phyloP scores from a whole-genome alignment of 2,888 invertebrate species.

The Idaea straminata region DNA sequence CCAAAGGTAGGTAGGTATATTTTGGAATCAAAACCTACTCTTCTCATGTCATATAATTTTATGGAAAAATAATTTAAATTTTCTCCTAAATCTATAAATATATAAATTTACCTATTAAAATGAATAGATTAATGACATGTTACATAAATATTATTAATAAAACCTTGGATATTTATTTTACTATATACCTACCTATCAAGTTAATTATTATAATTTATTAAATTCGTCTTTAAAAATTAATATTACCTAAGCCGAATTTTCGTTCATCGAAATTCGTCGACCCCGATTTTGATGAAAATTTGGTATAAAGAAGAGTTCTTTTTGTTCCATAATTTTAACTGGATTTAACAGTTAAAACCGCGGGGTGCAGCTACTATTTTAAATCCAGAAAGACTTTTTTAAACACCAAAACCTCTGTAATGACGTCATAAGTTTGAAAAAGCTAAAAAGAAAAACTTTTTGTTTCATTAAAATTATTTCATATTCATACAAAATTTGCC shows the following conservation, averaged over 20 bases:
- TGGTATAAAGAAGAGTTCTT: background rate
- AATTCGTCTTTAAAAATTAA: background rate
- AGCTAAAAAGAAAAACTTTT: background rate
- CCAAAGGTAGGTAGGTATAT: background rate
- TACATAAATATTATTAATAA: background rate
- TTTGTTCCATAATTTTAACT: too few relatives aligned
- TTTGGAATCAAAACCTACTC: background rate
- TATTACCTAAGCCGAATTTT: background rate
- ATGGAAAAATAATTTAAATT: background rate
- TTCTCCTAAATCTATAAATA: background rate
- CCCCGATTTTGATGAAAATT: background rate
- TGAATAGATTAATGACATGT: background rate
- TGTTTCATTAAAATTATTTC: background rate
- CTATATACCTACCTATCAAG: background rate
- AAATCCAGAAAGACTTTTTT: background rate
- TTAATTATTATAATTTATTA: background rate
- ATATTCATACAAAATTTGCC: constrained; percentile 9
- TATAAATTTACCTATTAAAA: background rate
- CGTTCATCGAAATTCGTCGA: background rate
- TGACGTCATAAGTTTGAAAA: background rate
- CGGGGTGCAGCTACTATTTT: background rate
- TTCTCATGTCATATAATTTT: background rate
- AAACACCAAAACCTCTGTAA: background rate
- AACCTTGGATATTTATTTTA: background rate
- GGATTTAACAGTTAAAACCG: too few relatives aligned